phyloP scores from a whole-genome alignment of 1,140 invertebrate genomes.

The Maconellicoccus hirsutus region DNA sequence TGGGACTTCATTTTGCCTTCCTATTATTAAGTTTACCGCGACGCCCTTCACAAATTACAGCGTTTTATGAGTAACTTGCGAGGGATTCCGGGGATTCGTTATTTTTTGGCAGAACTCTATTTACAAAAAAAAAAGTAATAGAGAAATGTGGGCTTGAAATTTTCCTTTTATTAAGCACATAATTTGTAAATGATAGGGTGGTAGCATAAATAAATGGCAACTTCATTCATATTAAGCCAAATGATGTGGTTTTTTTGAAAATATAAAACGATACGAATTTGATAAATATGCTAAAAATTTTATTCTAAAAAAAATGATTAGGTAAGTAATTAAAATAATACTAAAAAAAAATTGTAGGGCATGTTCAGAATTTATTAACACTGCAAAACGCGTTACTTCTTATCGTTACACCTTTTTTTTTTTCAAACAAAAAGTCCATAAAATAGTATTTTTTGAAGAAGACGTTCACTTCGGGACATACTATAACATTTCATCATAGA shows the following conservation, averaged over 20 bases:
- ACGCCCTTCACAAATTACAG: not conserved
- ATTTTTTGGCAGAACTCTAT: not conserved
- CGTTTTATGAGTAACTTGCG: not conserved
- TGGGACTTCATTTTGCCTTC: not conserved
- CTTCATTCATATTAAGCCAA: too few species aligned
- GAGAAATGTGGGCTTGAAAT: not conserved
- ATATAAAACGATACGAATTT: not conserved
- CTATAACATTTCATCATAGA: not conserved
- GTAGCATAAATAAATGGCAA: too few species aligned
- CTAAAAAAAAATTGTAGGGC: not conserved
- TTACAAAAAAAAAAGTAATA: not conserved
- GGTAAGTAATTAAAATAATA: not conserved
- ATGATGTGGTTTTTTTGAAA: too few species aligned
- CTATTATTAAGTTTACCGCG: not conserved
- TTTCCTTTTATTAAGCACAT: too few species aligned
- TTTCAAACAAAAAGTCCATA: not conserved
- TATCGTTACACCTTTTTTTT: too few species aligned
- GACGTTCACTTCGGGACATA: not conserved
- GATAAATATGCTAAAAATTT: not conserved
- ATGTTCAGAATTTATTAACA: not conserved
- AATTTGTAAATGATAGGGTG: too few species aligned
- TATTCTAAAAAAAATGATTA: not conserved
- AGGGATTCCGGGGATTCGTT: not conserved
- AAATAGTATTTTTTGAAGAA: not conserved
- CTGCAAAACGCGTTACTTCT: too few species aligned